phyloP scores from a whole-genome alignment of 2,888 invertebrate genomes.

The Allacma fusca region DNA sequence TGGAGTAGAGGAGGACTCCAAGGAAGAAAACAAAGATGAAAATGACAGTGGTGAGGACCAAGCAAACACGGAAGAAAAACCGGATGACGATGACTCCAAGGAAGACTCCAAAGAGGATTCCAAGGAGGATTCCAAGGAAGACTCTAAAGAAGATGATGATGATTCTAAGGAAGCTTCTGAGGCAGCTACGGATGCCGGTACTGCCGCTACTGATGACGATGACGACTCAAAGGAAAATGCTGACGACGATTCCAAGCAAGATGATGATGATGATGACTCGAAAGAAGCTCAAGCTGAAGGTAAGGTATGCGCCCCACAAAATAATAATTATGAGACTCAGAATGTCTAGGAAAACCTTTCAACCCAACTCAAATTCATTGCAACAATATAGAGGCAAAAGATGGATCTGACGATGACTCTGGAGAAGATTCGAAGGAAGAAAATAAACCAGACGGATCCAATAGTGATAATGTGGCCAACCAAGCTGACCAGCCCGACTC shows the following conservation, averaged over 20 bases:
- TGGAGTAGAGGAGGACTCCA: constrained; percentile 56
- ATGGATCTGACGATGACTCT: constrained; percentile 55
- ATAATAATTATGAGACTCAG: neutral
- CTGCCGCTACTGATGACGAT: too few species aligned
- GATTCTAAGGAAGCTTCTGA: constrained; percentile 31
- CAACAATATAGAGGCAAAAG: constrained; percentile 54
- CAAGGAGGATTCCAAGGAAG: neutral
- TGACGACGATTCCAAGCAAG: constrained; percentile 46
- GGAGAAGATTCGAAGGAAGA: constrained; percentile 55
- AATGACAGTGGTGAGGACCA: constrained; percentile 63
- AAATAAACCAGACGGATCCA: constrained; percentile 58
- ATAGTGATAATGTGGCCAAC: constrained; percentile 59
- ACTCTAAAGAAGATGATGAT: constrained; percentile 10
- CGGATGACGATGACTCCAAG: constrained; percentile 61
- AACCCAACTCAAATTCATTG: neutral
- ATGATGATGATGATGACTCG: constrained; percentile 33
- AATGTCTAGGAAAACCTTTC: too few species aligned
- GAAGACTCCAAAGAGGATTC: constrained; percentile 63
- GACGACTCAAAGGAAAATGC: constrained; percentile 62
- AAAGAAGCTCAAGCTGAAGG: constrained; percentile 57
- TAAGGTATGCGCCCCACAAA: constrained; percentile 57
- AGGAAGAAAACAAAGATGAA: constrained; percentile 64
- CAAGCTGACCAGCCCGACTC: constrained; percentile 59
- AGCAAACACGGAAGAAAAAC: too few species aligned
- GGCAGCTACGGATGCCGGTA: too few species aligned